These are phyloP conservation scores for Leptocoma aspasia DNA, from an alignment of 2,113 vertebrate genomes.

Conservation along the genomic window DNA sequence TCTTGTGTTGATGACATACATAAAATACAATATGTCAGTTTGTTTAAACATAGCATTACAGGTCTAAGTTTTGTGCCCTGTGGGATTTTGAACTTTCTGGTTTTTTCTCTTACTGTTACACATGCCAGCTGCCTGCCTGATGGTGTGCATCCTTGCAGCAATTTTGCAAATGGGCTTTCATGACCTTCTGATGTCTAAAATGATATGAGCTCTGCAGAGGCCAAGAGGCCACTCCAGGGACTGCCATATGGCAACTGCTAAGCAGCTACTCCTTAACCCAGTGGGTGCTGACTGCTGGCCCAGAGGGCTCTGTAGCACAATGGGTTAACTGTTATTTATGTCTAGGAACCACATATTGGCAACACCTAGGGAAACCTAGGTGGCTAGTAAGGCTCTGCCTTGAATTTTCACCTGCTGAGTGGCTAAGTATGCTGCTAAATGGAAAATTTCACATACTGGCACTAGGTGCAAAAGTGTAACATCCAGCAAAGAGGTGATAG, in stretches of 20 bases:
- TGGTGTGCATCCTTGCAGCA: neutral
- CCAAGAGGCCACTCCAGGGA: neutral
- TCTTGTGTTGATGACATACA: neutral
- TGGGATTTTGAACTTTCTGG: neutral
- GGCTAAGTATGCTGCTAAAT: neutral
- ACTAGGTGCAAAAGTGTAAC: neutral
- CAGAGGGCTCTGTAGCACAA: neutral
- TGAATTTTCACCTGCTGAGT: neutral
- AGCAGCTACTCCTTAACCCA: neutral
- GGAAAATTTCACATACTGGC: neutral
- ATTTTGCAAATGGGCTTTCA: neutral
- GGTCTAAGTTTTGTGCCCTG: neutral
- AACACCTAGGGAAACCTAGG: neutral
- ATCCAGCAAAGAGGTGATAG: neutral
- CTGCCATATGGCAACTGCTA: fast-evolving
- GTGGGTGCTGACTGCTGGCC: neutral
- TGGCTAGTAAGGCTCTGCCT: neutral
- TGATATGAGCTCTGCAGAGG: neutral
- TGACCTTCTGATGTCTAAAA: neutral
- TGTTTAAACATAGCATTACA: neutral
- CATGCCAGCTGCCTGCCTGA: neutral
- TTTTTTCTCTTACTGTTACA: neutral
- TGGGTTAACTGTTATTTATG: neutral
- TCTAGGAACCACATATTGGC: neutral
- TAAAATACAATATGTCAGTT: neutral